phyloP scores from a whole-genome alignment of 2,888 invertebrate species.

The Stenotaenia linearis region DNA sequence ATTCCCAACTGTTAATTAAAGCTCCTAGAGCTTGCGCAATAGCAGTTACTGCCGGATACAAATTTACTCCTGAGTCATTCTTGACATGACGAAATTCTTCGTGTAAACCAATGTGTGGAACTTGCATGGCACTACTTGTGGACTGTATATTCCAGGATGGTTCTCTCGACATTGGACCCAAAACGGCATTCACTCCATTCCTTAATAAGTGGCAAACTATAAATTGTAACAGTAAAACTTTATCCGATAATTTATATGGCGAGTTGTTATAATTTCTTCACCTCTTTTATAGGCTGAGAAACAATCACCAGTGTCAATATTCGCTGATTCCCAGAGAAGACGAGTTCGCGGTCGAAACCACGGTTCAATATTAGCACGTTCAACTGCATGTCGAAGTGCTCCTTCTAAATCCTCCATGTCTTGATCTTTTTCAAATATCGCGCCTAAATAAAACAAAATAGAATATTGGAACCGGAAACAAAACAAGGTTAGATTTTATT shows the following conservation, averaged over 20 bases:
- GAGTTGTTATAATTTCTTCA: no score
- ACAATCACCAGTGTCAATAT: slow-evolving; percentile 42
- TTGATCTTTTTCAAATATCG: background rate
- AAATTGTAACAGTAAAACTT: no score
- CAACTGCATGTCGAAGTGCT: slow-evolving; percentile 45
- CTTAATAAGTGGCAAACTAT: slow-evolving; percentile 27
- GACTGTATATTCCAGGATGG: slow-evolving; percentile 22
- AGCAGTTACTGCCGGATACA: slow-evolving; percentile 10
- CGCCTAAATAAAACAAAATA: background rate
- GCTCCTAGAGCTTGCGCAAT: slow-evolving; percentile 24
- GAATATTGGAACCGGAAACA: background rate
- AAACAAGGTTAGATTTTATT: no score
- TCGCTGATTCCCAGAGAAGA: slow-evolving; percentile 43
- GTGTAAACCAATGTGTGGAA: slow-evolving; percentile 28
- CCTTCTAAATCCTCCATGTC: slow-evolving; percentile 37
- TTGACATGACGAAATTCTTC: slow-evolving; percentile 17
- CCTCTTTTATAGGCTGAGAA: slow-evolving; percentile 47
- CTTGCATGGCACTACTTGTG: slow-evolving; percentile 6
- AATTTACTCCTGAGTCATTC: slow-evolving; percentile 24
- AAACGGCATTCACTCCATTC: slow-evolving; percentile 21
- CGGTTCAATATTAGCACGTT: slow-evolving; percentile 39
- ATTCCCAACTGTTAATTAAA: slow-evolving; percentile 31
- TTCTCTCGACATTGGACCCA: slow-evolving; percentile 28
- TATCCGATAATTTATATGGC: no score
- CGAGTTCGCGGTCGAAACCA: slow-evolving; percentile 41